Evolutionary conservation across 1,140 invertebrate species (phyloP), one percentile per base, ranked within the genome.

Genomic region (Mercenaria mercenaria): DNA sequence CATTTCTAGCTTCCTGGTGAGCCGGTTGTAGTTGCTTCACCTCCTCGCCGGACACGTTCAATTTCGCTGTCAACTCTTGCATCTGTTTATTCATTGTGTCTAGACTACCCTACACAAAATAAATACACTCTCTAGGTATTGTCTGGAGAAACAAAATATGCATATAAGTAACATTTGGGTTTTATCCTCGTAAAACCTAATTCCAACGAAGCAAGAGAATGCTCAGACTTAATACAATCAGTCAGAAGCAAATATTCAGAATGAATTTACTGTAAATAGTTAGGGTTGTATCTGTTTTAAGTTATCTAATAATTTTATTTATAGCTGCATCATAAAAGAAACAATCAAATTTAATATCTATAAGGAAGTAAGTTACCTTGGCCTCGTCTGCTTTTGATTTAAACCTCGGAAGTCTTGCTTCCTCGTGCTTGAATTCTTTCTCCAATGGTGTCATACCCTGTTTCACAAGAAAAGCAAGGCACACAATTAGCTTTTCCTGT

Each of bases 361-460:
- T n/a, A n/a, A n/a, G n/a, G n/a, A n/a, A n/a, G n/a, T n/a, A 47
- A 47, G 43, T 85, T 91, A 94, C 94, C 92, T 95, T 94, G 32
- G 93, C 90, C 79, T 95, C 93, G 8, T 92, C 90, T 0, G 93
- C 93, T 90, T 95, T 95, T 69, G 93, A 77, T 64, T 92, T 77
- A 91, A 95, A 95, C 79, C 93, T 94, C 3, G 95, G 95, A 43
- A 93, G 91, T 72, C 93, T 92, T 29, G 89, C 92, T 69, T 95
- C 92, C 82, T 95, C 93, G 18, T 86, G 59, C 41, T 82, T 81
- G 41, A 92, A 74, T 47, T 93, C 92, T 83, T 95, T 95, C 29
- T 91, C 59, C n/a, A 93, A 39, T n/a, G 94, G 94, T 43, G 93
- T 91, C 69, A 95, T 74, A 20, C 89, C 91, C 94, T 95, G 52